Evolutionary conservation across 1,140 invertebrate genomes (phyloP).

Genomic region (Triops cancriformis): DNA sequence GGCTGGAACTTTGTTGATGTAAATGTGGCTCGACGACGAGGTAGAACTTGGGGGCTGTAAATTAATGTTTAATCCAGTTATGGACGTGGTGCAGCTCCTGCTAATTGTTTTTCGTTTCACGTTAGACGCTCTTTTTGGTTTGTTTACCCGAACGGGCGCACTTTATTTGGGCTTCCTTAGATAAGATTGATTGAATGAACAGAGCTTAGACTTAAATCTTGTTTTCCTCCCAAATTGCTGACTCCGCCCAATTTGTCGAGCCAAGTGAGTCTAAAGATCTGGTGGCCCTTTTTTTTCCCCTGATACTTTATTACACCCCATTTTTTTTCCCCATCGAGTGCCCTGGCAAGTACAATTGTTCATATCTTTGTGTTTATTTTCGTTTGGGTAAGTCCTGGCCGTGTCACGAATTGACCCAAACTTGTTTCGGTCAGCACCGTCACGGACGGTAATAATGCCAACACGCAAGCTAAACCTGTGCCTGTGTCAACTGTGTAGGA

Average conservation of each 20-base stretch:
- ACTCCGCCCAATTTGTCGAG: not conserved
- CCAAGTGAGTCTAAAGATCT: not conserved
- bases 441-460: not conserved
- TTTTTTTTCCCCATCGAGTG: not conserved
- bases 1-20: no score
- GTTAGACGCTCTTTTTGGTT: not conserved
- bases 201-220: not conserved
- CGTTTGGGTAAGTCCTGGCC: not conserved
- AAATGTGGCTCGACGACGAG: no score
- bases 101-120: not conserved
- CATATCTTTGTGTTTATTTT: not conserved
- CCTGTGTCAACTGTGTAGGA: not conserved
- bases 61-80: not conserved
- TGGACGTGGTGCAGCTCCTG: not conserved
- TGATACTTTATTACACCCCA: not conserved
- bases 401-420: not conserved
- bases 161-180: not conserved
- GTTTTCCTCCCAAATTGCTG: not conserved
- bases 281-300: not conserved
- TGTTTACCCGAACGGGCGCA: not conserved
- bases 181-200: not conserved
- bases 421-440: constrained; percentile 4
- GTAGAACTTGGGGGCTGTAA: no score
- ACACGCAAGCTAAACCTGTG: not conserved
- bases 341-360: not conserved